A percentile compares a stretch with the other conserved stretches of the same genome.
Evolutionary conservation across 2,113 vertebrate species (phyloP).

Genomic region (Corythaeola cristata): DNA sequence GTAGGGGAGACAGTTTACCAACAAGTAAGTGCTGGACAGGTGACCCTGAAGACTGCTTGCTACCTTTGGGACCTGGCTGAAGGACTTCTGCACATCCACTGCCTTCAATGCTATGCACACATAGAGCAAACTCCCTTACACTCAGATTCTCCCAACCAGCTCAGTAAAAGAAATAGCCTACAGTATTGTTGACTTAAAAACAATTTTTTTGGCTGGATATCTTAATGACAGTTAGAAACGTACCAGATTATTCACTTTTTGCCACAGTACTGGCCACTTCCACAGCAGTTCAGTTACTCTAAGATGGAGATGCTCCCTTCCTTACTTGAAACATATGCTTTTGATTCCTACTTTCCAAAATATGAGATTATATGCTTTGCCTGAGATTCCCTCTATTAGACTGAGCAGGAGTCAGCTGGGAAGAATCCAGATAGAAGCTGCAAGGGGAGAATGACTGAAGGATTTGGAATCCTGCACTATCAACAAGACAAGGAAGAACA

Average conservation of each 20-base stretch:
- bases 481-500: neutral
- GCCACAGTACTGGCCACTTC: neutral
- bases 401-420: neutral
- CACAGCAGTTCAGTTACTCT: neutral
- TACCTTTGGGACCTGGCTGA: neutral
- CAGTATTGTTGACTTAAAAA: neutral
- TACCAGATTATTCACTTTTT: neutral
- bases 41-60: neutral
- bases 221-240: neutral
- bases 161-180: neutral
- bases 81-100: neutral
- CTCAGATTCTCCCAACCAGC: neutral
- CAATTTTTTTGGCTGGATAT: neutral
- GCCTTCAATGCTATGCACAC: neutral
- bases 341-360: neutral
- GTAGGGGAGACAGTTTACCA: neutral
- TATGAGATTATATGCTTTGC: neutral
- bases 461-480: neutral
- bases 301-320: neutral
- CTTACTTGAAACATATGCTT: neutral
- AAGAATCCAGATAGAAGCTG: neutral
- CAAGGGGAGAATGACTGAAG: neutral
- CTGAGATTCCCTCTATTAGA: neutral
- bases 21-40: neutral
- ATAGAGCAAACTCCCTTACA: neutral